Evolutionary conservation across 2,888 invertebrate species (phyloP).

Genomic region (Lumbricus terrestris): DNA sequence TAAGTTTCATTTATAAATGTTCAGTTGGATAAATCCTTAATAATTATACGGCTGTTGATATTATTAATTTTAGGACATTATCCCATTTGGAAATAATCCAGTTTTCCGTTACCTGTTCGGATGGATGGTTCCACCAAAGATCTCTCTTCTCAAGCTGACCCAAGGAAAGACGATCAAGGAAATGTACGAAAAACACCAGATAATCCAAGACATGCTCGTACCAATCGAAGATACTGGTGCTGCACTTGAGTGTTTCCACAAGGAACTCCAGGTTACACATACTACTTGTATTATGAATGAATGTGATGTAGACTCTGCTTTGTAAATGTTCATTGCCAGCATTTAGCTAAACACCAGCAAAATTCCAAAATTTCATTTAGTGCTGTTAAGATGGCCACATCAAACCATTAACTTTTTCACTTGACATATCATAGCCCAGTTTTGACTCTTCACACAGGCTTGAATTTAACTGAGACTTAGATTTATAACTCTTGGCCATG

Average conservation of each 20-base stretch:
- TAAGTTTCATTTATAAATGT: not conserved
- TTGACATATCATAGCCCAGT: not conserved
- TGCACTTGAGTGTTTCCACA: slow-evolving; percentile 69
- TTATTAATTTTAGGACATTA: slow-evolving; percentile 68
- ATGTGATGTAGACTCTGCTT: too few relatives aligned
- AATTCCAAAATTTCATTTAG: not conserved
- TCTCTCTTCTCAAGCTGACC: slow-evolving; percentile 76
- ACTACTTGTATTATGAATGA: slow-evolving; percentile 35
- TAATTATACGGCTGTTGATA: not conserved
- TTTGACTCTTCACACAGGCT: not conserved
- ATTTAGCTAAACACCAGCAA: not conserved
- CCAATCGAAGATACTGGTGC: slow-evolving; percentile 68
- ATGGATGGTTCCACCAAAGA: slow-evolving; percentile 81
- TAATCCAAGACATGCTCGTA: slow-evolving; percentile 79
- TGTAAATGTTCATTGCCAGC: not conserved
- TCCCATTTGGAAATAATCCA: slow-evolving; percentile 77
- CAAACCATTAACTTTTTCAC: not conserved
- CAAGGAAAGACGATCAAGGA: slow-evolving; percentile 71
- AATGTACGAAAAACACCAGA: slow-evolving; percentile 75
- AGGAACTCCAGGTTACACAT: slow-evolving; percentile 66
- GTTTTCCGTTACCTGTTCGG: slow-evolving; percentile 74
- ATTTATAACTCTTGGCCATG: not conserved
- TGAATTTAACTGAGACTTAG: not conserved
- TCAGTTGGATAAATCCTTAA: not conserved
- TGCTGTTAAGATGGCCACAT: not conserved